Evolutionary conservation across 2,888 invertebrate species (phyloP).

Genomic region (Acleris emargana): DNA sequence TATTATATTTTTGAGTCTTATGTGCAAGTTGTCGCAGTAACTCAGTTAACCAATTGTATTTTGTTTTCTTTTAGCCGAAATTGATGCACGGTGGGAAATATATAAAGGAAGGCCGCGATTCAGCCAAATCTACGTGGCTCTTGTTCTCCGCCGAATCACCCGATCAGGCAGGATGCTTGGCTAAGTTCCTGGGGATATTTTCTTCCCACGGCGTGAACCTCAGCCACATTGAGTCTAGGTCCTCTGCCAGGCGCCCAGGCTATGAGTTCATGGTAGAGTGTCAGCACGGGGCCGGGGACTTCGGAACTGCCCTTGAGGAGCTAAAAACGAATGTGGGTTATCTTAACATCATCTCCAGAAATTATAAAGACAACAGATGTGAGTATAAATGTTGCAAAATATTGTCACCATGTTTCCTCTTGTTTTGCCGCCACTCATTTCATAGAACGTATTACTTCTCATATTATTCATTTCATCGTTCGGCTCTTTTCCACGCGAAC

Average conservation of each 20-base stretch:
- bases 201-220: constrained; percentile 92
- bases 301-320: constrained; percentile 89
- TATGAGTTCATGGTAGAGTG: constrained; percentile 99
- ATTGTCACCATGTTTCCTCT: too few species aligned
- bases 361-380: constrained; percentile 92
- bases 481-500: too few species aligned
- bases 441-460: too few species aligned
- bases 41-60: too few species aligned
- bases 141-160: constrained; percentile 93
- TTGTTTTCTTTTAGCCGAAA: constrained; percentile 85
- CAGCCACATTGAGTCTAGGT: constrained; percentile 95
- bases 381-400: constrained; percentile 45
- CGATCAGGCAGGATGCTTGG: constrained; percentile 94
- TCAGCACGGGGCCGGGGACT: constrained; percentile 88
- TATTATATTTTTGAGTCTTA: neutral
- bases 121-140: constrained; percentile 90
- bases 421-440: too few species aligned
- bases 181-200: constrained; percentile 94
- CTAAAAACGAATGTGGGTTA: constrained; percentile 89
- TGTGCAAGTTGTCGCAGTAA: too few species aligned
- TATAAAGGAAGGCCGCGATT: constrained; percentile 91
- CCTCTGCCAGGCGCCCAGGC: constrained; percentile 90
- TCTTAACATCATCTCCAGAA: constrained; percentile 94
- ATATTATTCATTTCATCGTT: too few species aligned
- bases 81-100: constrained; percentile 92